A percentile compares a stretch with the other conserved stretches of the same genome.
phyloP scores from a whole-genome alignment of 2,113 vertebrate genomes.

The Callopanchax toddi region DNA sequence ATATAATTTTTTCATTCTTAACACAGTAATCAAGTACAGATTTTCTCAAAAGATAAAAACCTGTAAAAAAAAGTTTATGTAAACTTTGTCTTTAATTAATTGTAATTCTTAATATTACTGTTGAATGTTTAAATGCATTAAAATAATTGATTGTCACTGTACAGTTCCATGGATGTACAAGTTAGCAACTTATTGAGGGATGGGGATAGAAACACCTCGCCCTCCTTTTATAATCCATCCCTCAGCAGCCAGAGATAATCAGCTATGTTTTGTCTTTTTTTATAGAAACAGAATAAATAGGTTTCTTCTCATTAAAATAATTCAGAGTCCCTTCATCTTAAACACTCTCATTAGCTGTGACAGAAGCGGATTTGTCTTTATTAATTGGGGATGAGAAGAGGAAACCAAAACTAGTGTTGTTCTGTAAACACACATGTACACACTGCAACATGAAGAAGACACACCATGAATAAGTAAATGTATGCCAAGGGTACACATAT shows the following conservation, averaged over 20 bases:
- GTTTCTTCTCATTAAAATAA: conserved; percentile 59
- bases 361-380: conserved; percentile 67
- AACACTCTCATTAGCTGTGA: conserved; percentile 70
- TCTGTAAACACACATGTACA: conserved; percentile 3
- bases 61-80: too few relatives aligned
- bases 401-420: conserved; percentile 31
- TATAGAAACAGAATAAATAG: conserved; percentile 59
- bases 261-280: conserved; percentile 36
- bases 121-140: too few relatives aligned
- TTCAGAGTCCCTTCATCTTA: conserved; percentile 65
- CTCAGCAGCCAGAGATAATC: conserved; percentile 38
- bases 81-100: too few relatives aligned
- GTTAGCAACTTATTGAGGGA: too few relatives aligned
- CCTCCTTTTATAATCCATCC: conserved; percentile 26
- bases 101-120: too few relatives aligned
- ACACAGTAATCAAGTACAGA: too few relatives aligned
- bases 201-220: too few relatives aligned
- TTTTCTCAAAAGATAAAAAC: too few relatives aligned
- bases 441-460: background rate
- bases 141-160: too few relatives aligned
- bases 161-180: too few relatives aligned
- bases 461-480: conserved; percentile 11
- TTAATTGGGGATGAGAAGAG: conserved; percentile 74
- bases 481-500: conserved; percentile 4
- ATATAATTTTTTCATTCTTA: too few relatives aligned